These are phyloP conservation scores for Tympanuchus pallidicinctus DNA, from an alignment of 2,113 vertebrate species.

Conservation along the genomic window DNA sequence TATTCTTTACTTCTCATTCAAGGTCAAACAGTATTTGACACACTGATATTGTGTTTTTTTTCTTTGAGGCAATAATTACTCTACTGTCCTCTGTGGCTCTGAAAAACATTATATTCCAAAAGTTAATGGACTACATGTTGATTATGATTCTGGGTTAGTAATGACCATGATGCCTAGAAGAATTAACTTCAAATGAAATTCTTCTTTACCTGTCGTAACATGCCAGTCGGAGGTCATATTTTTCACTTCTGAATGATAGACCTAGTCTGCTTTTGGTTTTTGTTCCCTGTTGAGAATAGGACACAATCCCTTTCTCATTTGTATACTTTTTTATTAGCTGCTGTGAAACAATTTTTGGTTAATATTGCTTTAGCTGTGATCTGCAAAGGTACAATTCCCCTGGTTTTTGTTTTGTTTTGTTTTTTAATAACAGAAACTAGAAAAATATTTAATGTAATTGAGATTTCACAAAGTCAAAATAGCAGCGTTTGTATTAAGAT, in stretches of 20 bases:
- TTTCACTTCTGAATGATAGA: not conserved
- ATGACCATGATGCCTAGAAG: conserved; percentile 21
- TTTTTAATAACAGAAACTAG: not conserved
- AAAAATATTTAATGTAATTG: not conserved
- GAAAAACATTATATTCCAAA: conserved; percentile 9
- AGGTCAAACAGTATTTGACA: not conserved
- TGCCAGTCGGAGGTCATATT: not conserved
- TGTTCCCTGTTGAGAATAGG: not conserved
- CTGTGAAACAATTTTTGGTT: not conserved
- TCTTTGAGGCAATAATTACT: conserved; percentile 12
- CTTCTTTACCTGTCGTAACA: not conserved
- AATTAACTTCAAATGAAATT: conserved; percentile 11
- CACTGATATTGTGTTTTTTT: not conserved
- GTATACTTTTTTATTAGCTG: not conserved
- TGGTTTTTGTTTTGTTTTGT: not conserved
- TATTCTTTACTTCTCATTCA: not conserved
- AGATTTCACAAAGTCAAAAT: not conserved
- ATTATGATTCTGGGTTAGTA: conserved; percentile 45
- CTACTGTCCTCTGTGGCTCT: not conserved
- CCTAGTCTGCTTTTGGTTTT: not conserved
- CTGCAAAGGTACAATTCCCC: not conserved
- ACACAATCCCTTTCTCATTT: not conserved
- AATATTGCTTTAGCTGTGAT: not conserved
- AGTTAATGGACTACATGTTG: conserved; percentile 45
- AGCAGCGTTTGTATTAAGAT: not conserved